Evolutionary conservation across 2,888 invertebrate species (phyloP), one percentile per base, ranked within the genome.

Genomic region (Busseola fusca): DNA sequence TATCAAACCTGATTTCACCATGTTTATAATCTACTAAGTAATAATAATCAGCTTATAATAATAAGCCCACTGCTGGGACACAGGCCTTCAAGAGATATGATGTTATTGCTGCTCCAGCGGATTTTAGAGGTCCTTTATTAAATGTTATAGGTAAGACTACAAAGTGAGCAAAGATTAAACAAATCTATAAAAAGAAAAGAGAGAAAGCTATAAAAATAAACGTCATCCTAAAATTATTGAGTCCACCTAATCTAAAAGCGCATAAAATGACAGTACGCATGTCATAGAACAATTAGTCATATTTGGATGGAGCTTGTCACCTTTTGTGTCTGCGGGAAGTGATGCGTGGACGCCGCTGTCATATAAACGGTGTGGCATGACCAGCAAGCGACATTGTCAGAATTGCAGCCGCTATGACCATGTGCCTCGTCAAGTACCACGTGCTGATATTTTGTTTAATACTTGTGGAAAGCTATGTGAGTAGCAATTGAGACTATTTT

Each of bases 271-370:
- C 34, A 48, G 52, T 25, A 69, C 63, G 59, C 70, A 76, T 80
- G 58, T 74, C 69, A 76, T 54, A n/a, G 42, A 69, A 65, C 65
- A 81, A 78, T 83, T 83, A 75, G 65, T 80, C 60, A 78, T 76
- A 81, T 82, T 78, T 75, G 76, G 72, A 58, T 70, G 69, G 63
- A 65, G 56, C 70, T 59, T 79, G 82, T 69, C 77, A 79, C 76
- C 72, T 80, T 64, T 85, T 84, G 78, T 86, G 66, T 71, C 50
- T 52, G 25, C 67, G 57, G 62, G 69, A 76, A 75, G 68, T 91
- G 90, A 91, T 86, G 89, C 92, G 89, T 92, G 86, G 76, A 79
- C 72, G 69, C 83, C 83, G 85, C 85, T 88, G 89, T 69, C 60
- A 84, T 92, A 91, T 87, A 91, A 86, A 85, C 80, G 69, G 76